Conservation (phyloP, 2,113 vertebrate genomes). For the Accipiter virgatus region DNA sequence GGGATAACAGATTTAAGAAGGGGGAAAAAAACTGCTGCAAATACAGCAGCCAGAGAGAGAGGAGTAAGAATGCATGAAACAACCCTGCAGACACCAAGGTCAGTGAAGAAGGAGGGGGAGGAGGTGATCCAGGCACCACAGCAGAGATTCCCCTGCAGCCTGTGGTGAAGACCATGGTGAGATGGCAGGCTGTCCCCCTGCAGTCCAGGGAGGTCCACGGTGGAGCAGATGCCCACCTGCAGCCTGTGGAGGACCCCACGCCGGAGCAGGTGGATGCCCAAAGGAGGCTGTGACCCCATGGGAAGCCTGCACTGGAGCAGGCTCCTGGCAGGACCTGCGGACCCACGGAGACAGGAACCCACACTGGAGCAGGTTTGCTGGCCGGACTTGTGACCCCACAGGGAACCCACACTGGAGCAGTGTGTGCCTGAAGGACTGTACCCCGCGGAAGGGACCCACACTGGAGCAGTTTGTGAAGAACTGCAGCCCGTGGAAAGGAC, state of each 20-base stretch:
- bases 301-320: accelerated
- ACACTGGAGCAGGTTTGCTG: not conserved
- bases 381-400: not conserved
- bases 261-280: not conserved
- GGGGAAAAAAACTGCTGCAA: not conserved
- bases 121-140: not conserved
- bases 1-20: not conserved
- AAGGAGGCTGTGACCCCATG: not conserved
- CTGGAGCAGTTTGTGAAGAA: not conserved
- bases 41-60: not conserved
- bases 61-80: not conserved
- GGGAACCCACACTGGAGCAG: not conserved
- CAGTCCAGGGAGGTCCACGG: not conserved
- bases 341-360: not conserved
- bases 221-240: too few relatives aligned
- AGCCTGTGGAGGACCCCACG: accelerated
- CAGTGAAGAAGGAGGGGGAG: not conserved
- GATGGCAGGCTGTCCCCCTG: not conserved
- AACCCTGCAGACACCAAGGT: not conserved
- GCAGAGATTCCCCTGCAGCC: not conserved
- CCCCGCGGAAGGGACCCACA: not conserved
- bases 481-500: not conserved
- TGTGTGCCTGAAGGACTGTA: not conserved
- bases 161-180: not conserved
- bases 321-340: not conserved